These are phyloP conservation scores for Reinhardtius hippoglossoides DNA, from an alignment of 2,113 vertebrate genomes.

Conservation along the genomic window DNA sequence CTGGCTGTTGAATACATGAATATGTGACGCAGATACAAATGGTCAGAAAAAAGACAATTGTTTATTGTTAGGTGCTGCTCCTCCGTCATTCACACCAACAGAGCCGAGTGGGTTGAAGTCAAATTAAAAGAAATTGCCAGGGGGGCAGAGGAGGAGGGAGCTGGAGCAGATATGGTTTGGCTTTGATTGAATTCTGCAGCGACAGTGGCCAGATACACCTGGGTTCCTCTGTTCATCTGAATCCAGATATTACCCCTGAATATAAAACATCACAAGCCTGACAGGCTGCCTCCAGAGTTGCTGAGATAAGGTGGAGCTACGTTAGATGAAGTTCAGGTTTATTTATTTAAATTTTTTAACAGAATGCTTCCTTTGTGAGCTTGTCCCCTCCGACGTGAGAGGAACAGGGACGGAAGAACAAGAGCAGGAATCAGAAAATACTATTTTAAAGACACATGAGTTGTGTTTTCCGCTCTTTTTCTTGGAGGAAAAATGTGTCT, in stretches of 20 bases:
- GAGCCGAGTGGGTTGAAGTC: slow-evolving; percentile 52
- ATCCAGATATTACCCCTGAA: slow-evolving; percentile 67
- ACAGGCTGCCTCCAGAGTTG: slow-evolving; percentile 50
- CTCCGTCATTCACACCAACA: slow-evolving; percentile 48
- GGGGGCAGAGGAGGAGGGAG: slow-evolving; percentile 29
- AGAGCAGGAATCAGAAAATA: slow-evolving; percentile 1
- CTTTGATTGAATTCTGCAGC: slow-evolving; percentile 75
- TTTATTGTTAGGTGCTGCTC: slow-evolving; percentile 44
- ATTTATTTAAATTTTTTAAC: neutral
- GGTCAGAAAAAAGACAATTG: slow-evolving; percentile 33
- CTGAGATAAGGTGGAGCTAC: slow-evolving; percentile 51
- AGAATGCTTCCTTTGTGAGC: slow-evolving; percentile 19
- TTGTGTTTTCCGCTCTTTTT: neutral
- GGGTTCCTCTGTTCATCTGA: slow-evolving; percentile 71
- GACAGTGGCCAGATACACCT: slow-evolving; percentile 69
- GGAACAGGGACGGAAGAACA: slow-evolving; percentile 1
- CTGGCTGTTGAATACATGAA: neutral
- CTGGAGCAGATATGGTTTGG: slow-evolving; percentile 49
- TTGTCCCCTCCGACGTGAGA: slow-evolving; percentile 19
- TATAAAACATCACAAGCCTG: slow-evolving; percentile 69
- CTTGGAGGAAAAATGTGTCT: slow-evolving; percentile 1
- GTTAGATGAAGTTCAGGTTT: slow-evolving; percentile 26
- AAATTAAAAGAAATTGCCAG: slow-evolving; percentile 65
- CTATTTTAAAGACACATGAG: neutral
- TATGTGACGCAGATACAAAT: neutral